Evolutionary conservation across 2,113 vertebrate genomes (phyloP).

Genomic region (Loxodonta africana): DNA sequence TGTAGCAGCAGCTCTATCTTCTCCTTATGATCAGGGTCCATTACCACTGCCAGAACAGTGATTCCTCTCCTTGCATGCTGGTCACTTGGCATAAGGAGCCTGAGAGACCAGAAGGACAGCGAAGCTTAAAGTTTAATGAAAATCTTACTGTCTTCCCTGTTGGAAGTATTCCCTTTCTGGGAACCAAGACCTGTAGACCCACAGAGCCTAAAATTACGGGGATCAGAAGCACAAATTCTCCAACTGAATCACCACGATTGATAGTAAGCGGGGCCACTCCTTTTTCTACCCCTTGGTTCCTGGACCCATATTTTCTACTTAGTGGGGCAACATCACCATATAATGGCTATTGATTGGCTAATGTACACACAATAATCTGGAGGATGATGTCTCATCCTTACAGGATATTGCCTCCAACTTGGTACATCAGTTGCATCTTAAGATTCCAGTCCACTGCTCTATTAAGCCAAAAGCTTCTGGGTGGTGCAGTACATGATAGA

Average conservation of each 20-base stretch:
- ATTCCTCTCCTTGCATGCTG: not conserved
- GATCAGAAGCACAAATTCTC: not conserved
- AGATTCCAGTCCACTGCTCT: not conserved
- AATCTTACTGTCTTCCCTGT: not conserved
- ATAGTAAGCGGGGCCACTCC: not conserved
- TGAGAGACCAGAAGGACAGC: not conserved
- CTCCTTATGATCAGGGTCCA: not conserved
- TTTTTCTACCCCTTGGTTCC: not conserved
- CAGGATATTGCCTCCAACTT: not conserved
- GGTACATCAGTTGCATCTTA: not conserved
- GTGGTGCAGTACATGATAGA: not conserved
- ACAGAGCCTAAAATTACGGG: not conserved
- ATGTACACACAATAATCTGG: not conserved
- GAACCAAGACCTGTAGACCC: not conserved
- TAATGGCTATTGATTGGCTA: not conserved
- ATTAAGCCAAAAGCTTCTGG: not conserved
- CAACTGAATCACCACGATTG: not conserved
- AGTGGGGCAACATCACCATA: not conserved
- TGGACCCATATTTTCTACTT: not conserved
- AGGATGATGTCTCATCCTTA: not conserved
- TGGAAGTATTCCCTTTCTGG: not conserved
- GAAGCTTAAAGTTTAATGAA: not conserved
- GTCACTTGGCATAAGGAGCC: not conserved
- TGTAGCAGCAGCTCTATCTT: not conserved
- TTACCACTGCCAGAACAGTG: not conserved